Conservation (phyloP, 1,140 invertebrate genomes). For the Brachionus angularis region DNA sequence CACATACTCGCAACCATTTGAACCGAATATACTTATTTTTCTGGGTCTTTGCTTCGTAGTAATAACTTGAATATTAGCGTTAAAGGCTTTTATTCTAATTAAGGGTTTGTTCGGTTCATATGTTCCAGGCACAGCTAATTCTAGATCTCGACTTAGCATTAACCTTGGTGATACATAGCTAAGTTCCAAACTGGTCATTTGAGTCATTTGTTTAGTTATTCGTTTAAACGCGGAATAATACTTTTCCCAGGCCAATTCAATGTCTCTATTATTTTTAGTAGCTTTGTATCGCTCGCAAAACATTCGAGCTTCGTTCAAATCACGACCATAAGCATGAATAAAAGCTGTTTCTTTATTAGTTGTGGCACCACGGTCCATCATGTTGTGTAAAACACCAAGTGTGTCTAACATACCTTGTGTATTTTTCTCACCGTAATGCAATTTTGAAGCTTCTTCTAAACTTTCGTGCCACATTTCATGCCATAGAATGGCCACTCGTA, state of each 20-base stretch:
- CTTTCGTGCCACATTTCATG: slow-evolving; percentile 99
- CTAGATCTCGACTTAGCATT: slow-evolving; percentile 78
- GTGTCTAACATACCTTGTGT: slow-evolving; percentile 76
- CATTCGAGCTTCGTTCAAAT: slow-evolving; percentile 84
- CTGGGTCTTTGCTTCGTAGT: slow-evolving; percentile 94
- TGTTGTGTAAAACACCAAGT: slow-evolving; percentile 85
- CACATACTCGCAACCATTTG: slow-evolving; percentile 95
- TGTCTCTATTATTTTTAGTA: slow-evolving; percentile 76
- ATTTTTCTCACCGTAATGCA: slow-evolving; percentile 87
- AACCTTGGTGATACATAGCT: slow-evolving; percentile 92
- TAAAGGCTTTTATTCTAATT: slow-evolving; percentile 80
- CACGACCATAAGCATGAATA: slow-evolving; percentile 79
- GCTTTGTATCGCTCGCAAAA: slow-evolving; percentile 82
- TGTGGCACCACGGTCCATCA: slow-evolving; percentile 86
- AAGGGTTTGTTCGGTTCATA: slow-evolving; percentile 82
- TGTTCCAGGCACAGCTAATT: slow-evolving; percentile 86
- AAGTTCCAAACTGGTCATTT: slow-evolving; percentile 68
- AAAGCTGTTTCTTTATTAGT: slow-evolving; percentile 96
- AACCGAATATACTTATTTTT: slow-evolving; percentile 86
- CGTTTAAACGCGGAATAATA: slow-evolving; percentile 75
- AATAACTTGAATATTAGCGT: slow-evolving; percentile 79
- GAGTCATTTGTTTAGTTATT: slow-evolving; percentile 35
- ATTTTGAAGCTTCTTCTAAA: slow-evolving; percentile 87
- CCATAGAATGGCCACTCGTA: slow-evolving; percentile 96
- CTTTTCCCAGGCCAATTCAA: slow-evolving; percentile 96